These are phyloP conservation scores for Falco columbarius DNA, from an alignment of 2,797 vertebrate genomes.

Conservation along the genomic window DNA sequence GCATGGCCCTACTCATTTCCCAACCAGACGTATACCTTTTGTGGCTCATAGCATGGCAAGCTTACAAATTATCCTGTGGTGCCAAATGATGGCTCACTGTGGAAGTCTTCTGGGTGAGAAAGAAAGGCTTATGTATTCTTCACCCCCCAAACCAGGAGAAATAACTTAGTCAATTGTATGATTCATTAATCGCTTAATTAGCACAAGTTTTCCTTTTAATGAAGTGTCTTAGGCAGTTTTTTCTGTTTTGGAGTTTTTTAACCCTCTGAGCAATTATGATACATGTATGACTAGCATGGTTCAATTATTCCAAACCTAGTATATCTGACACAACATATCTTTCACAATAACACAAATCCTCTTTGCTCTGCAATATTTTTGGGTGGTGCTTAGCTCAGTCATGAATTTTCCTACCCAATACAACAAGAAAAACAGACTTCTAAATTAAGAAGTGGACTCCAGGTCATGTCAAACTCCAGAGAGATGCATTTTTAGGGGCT, in stretches of 20 bases:
- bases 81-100: background rate
- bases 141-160: background rate
- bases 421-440: background rate
- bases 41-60: background rate
- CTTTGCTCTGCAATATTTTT: background rate
- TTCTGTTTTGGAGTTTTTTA: background rate
- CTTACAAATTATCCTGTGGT: background rate
- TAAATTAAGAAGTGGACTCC: background rate
- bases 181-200: background rate
- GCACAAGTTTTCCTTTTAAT: background rate
- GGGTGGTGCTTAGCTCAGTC: background rate
- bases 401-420: background rate
- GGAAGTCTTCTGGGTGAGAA: background rate
- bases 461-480: background rate
- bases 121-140: background rate
- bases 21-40: background rate
- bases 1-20: background rate
- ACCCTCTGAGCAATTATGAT: background rate
- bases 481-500: background rate
- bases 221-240: background rate
- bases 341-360: background rate
- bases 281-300: background rate
- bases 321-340: background rate
- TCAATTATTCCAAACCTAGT: background rate
- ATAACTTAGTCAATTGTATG: background rate